phyloP scores from a whole-genome alignment of 2,113 vertebrate genomes.

The Cromileptes altivelis region DNA sequence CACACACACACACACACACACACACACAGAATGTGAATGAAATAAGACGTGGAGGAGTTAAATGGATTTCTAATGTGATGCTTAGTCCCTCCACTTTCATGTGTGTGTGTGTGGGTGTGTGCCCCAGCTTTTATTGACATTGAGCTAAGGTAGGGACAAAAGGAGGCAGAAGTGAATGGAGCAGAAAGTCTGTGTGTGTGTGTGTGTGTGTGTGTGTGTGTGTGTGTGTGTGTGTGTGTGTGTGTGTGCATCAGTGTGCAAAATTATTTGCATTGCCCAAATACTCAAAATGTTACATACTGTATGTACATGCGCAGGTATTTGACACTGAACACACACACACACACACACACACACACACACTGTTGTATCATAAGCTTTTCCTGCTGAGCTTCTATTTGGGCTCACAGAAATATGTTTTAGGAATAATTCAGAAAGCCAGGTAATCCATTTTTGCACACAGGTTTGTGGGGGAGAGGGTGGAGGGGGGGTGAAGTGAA shows the following conservation, averaged over 20 bases:
- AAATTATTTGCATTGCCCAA: not conserved
- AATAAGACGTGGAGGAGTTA: constrained; percentile 44
- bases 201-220: not conserved
- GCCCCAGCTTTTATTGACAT: constrained; percentile 53
- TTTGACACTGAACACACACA: constrained; percentile 25
- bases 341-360: constrained; percentile 6
- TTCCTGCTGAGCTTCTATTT: constrained; percentile 28
- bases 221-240: not conserved
- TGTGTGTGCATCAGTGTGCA: not conserved
- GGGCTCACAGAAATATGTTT: constrained; percentile 44
- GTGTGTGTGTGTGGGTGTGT: constrained; percentile 27
- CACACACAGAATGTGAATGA: constrained; percentile 37
- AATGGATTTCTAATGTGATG: constrained; percentile 59
- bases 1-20: not conserved
- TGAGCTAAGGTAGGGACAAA: constrained; percentile 58
- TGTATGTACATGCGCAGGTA: not conserved
- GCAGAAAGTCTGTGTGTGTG: constrained; percentile 10
- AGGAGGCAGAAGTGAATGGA: not conserved
- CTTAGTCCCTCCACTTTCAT: constrained; percentile 4
- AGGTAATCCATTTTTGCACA: constrained; percentile 57
- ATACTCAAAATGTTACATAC: not conserved
- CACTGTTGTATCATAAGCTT: constrained; percentile 17
- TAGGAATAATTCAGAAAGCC: constrained; percentile 57
- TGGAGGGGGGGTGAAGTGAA: not conserved
- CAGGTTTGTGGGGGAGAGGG: not conserved